Evolutionary conservation across 2,797 vertebrate species (phyloP), one percentile per base, ranked within the genome.

Genomic region (Aplochiton taeniatus): DNA sequence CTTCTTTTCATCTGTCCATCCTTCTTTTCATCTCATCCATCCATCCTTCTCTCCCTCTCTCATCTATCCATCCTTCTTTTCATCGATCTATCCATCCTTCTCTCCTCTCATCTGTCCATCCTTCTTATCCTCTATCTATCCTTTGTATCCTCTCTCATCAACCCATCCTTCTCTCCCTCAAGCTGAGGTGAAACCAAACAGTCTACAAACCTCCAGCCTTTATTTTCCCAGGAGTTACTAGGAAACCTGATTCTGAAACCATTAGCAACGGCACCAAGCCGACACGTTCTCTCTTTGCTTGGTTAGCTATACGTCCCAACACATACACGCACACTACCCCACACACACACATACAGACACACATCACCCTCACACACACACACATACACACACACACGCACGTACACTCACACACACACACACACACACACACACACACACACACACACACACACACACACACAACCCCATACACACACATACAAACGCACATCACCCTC

Each of bases 101-200:
- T 8, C 9, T 48, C 46, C 46, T 48, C 9, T 8, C 46, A 4
- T 48, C 46, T n/a, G 42, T 19, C 16, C 11, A 41, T 68, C n/a
- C 67, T 20, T 68, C 55, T 31, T 43, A 43, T 1, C n/a, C 3
- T 48, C 46, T 9, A 2, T 48, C 46, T 43, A 10, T 58, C 4
- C 12, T 10, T 44, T 11, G 4, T 13, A 17, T 17, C 11, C 17
- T 46, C 18, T 48, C 8, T 48, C 46, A 4, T 14, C 13, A 3
- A 45, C 8, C 44, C 46, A 0, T 54, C 14, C 55, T 17, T 19
- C 14, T n/a, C 6, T 69, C 31, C 31, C 14, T 87, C 67, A 0
- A 48, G 9, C 46, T 1, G 9, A 48, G 46, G 13, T 48, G 46
- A 14, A 11, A 48, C 9, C 8, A 10, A 14, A 11, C 46, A 48